A percentile compares a stretch with the other conserved stretches of the same genome.
phyloP scores from a whole-genome alignment of 2,113 vertebrate genomes.

The Dasyprocta punctata region DNA sequence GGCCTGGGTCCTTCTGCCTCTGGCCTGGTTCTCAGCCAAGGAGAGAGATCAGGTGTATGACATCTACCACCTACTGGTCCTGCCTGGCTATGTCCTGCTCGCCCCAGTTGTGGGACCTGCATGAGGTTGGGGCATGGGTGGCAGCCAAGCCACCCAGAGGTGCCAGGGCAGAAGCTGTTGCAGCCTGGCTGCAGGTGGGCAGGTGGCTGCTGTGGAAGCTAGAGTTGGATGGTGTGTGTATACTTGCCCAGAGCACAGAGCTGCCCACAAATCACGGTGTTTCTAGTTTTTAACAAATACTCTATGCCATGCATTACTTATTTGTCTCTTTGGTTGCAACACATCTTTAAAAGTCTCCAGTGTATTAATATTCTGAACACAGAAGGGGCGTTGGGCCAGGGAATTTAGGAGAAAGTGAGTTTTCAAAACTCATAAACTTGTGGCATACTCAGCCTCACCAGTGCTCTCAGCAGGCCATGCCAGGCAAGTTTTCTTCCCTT shows the following conservation, averaged over 20 bases:
- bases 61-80: neutral
- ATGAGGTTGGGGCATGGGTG: too few species aligned
- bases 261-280: too few species aligned
- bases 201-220: neutral
- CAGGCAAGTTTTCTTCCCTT: neutral
- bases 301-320: neutral
- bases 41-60: neutral
- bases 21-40: too few species aligned
- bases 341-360: neutral
- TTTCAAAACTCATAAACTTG: neutral
- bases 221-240: neutral
- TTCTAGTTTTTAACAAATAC: too few species aligned
- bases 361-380: neutral
- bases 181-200: neutral
- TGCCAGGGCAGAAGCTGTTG: neutral
- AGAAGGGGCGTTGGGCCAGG: neutral
- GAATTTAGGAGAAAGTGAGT: neutral
- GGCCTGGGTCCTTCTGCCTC: neutral
- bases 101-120: accelerated
- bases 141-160: neutral
- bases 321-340: neutral
- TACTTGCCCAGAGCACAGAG: neutral
- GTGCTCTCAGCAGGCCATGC: neutral
- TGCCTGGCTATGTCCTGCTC: neutral
- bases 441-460: neutral